Evolutionary conservation across 1,140 invertebrate genomes (phyloP), one percentile per base, ranked within the genome.

Genomic region (Cherax quadricarinatus): DNA sequence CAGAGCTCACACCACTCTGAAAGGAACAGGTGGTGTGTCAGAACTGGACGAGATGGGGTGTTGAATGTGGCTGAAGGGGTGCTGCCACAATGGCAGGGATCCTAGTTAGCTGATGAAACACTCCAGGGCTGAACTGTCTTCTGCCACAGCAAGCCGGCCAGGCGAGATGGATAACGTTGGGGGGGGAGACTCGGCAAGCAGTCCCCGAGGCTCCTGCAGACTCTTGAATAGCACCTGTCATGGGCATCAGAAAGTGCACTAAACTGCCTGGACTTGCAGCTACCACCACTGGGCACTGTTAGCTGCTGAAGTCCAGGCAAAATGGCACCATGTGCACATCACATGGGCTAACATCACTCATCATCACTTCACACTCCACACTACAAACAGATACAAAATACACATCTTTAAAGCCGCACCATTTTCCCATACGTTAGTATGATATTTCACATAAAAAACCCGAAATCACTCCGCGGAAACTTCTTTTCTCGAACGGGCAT

Each of bases 201-300:
- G 57, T 48, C 30, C 73, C 86, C 73, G 73, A 60, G 86, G 79
- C 86, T 88, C 86, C 75, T 10, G 75, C 53, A 88, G 86, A 88
- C 86, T 79, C 86, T 88, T 80, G 86, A 70, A 48, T 62, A 78
- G 78, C 86, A 88, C 86, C 86, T 88, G 86, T 88, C 53, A 88
- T 88, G 86, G 86, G 86, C 86, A 88, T 88, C 78, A 88, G 86
- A 88, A 88, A 88, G 86, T 79, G 86, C 86, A 88, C 86, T 88
- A 75, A 88, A 57, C 86, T 80, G 86, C 86, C 86, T 85, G 83
- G 83, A 85, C 83, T 70, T 53, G 49, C 83, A 49, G 83, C 60
- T 48, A 85, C 62, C 83, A 85, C 83, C 70, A 14, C 12, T 75
- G 70, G 70, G 70, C 24, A 75, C 24, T 21, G 30, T 21, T 9